Conservation (phyloP, 1,140 invertebrate species). For the Drosophila kohkoa region DNA sequence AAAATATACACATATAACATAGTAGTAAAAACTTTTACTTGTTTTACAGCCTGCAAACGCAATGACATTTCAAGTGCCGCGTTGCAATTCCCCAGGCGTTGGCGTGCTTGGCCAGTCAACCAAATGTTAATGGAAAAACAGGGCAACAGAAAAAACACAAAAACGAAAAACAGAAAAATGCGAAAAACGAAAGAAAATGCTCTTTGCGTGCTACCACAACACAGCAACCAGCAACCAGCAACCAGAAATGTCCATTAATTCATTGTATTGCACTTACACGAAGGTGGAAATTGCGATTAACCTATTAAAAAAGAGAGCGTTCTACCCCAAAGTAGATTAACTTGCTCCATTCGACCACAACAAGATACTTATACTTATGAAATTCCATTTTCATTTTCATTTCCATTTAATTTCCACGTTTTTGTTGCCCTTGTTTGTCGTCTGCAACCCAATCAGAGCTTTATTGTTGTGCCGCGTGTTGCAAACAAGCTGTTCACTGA, state of each 20-base stretch:
- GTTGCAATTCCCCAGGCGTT: slow-evolving; percentile 31
- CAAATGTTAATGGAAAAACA: slow-evolving; percentile 5
- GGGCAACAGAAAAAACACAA: too few relatives aligned
- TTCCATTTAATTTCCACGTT: slow-evolving; percentile 20
- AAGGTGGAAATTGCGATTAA: slow-evolving; percentile 52
- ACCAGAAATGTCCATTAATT: slow-evolving; percentile 36
- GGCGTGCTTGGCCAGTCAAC: slow-evolving; percentile 14
- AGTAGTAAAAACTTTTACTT: slow-evolving; percentile 11
- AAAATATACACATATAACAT: too few relatives aligned
- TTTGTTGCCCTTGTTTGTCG: background rate
- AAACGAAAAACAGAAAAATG: too few relatives aligned
- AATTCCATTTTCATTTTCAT: slow-evolving; percentile 32
- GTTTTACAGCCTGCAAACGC: slow-evolving; percentile 43
- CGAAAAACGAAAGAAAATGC: background rate
- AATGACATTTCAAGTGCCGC: slow-evolving; percentile 66
- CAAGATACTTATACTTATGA: slow-evolving; percentile 5
- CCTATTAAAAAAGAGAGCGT: slow-evolving; percentile 28
- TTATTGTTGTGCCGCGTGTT: slow-evolving; percentile 2
- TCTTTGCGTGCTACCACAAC: slow-evolving; percentile 25
- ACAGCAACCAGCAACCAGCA: background rate
- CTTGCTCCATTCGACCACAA: background rate
- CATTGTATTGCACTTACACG: slow-evolving; percentile 45
- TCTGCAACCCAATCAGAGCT: slow-evolving; percentile 4
- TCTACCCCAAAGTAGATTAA: slow-evolving; percentile 41
- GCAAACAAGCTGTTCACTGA: background rate